Base-by-base conservation (phyloP, 37 sponge, comb jelly and placozoan genomes). In the Diacarnus erythraeanus region DNA sequence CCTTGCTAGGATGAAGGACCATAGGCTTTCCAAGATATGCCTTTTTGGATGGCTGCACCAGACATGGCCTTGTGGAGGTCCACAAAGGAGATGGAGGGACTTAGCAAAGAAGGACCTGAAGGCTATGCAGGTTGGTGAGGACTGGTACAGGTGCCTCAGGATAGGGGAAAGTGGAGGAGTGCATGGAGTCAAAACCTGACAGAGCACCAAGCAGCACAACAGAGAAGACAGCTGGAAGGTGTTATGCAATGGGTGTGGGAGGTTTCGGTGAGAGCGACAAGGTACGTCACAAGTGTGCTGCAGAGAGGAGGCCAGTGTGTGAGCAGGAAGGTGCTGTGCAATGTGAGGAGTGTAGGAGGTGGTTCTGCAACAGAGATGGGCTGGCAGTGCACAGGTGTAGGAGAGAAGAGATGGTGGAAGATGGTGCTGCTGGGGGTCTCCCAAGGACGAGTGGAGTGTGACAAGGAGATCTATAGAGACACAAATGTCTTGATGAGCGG, bases 1-100 rank as follows among this genome's bases (percentile, higher is more conserved):
- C n/a, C n/a, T n/a, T n/a, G 78, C 78, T 40, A 3, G 38, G 39
- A 77, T 77, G 78, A 63, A 63, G 22, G 78, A 77, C 25, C 42
- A 77, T 41, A 58, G 77, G 37, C 34, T 34, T 6, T 59, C 75
- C 57, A 74, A 74, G 57, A 34, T 35, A 17, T 27, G 40, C 41
- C 42, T 71, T 22, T 71, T 71, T 71, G 41, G 72, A 12, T 71
- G 72, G 72, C 40, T 71, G 41, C 40, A 39, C 15, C 42, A 34
- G 23, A 8, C 72, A n/a, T 12, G 72, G 9, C 72, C 72, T 9
- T 12, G 39, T 10, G 91, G 60, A 59, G 60, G 60, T 59, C 60
- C 60, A 59, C 23, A 27, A n/a, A n/a, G n/a, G n/a, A n/a, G n/a
- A n/a, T n/a, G n/a, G n/a, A n/a, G n/a, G n/a, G n/a, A n/a, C n/a